phyloP scores from a whole-genome alignment of 64 coral and sea anemone genomes.

The Montipora efflorescens region DNA sequence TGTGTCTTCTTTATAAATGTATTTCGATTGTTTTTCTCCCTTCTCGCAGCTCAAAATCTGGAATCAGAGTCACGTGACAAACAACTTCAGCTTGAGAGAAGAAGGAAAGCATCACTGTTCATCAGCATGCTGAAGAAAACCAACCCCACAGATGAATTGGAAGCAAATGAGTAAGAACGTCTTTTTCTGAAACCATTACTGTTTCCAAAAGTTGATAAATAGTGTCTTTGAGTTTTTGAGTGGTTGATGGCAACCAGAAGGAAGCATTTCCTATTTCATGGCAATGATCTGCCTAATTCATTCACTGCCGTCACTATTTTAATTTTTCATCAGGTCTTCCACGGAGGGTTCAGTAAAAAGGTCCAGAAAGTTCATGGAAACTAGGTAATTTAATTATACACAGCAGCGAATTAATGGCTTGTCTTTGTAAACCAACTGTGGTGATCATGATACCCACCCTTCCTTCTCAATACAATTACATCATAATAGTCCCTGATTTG shows the following conservation, averaged over 20 bases:
- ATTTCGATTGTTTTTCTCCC: background rate
- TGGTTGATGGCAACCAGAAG: too few relatives aligned
- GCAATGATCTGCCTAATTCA: too few relatives aligned
- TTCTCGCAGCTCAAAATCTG: constrained; percentile 72
- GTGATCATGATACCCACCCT: too few relatives aligned
- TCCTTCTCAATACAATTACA: too few relatives aligned
- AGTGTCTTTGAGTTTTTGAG: too few relatives aligned
- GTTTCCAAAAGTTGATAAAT: background rate
- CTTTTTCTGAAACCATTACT: background rate
- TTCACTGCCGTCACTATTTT: too few relatives aligned
- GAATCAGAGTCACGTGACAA: constrained; percentile 84
- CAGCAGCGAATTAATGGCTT: background rate
- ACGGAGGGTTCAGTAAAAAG: background rate
- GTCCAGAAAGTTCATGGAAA: constrained; percentile 36
- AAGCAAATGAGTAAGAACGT: constrained; percentile 33
- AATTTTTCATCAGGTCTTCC: constrained; percentile 7
- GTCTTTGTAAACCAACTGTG: background rate
- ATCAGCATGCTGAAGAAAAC: constrained; percentile 99
- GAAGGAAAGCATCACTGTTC: constrained; percentile 90
- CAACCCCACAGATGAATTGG: constrained; percentile 28
- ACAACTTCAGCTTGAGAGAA: constrained; percentile 93
- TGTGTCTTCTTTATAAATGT: background rate
- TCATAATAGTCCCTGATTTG: too few relatives aligned
- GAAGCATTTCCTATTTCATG: too few relatives aligned
- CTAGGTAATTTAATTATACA: background rate